Percentiles rank a stretch among this genome's conserved stretches.
Conservation (phyloP, 1,140 invertebrate species). For the Ostrea edulis region DNA sequence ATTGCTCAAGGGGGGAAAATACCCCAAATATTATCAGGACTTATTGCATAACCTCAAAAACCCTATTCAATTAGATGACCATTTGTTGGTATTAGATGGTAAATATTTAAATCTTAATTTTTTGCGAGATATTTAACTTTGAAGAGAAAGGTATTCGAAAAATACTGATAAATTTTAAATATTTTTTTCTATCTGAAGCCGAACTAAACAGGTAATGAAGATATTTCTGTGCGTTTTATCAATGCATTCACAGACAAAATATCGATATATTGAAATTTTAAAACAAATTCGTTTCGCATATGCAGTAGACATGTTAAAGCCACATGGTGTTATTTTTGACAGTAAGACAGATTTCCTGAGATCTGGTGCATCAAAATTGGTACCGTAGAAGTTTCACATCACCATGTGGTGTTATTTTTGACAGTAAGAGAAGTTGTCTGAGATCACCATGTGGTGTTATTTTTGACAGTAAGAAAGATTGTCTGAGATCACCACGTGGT, state of each 20-base stretch:
- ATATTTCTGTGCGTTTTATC: too few relatives aligned
- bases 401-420: too few relatives aligned
- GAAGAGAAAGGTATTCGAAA: neutral
- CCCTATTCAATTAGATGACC: conserved; percentile 9
- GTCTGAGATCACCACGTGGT: too few relatives aligned
- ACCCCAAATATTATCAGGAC: neutral
- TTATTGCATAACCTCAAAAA: conserved; percentile 4
- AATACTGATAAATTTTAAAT: conserved; percentile 27
- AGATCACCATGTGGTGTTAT: too few relatives aligned
- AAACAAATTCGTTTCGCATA: too few relatives aligned
- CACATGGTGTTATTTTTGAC: too few relatives aligned
- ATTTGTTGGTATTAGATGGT: neutral
- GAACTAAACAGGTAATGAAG: neutral
- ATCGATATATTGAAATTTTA: too few relatives aligned
- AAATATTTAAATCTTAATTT: neutral
- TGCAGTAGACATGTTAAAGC: too few relatives aligned
- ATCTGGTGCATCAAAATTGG: too few relatives aligned
- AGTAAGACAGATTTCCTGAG: conserved; percentile 53
- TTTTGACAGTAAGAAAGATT: too few relatives aligned
- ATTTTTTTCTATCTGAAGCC: neutral
- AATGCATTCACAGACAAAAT: neutral
- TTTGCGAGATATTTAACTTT: neutral
- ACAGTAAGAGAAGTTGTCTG: too few relatives aligned
- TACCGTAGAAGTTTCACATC: too few relatives aligned
- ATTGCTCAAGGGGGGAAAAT: neutral